Base-by-base conservation (phyloP, 2,797 vertebrate genomes). In the Myotis findleyi region DNA sequence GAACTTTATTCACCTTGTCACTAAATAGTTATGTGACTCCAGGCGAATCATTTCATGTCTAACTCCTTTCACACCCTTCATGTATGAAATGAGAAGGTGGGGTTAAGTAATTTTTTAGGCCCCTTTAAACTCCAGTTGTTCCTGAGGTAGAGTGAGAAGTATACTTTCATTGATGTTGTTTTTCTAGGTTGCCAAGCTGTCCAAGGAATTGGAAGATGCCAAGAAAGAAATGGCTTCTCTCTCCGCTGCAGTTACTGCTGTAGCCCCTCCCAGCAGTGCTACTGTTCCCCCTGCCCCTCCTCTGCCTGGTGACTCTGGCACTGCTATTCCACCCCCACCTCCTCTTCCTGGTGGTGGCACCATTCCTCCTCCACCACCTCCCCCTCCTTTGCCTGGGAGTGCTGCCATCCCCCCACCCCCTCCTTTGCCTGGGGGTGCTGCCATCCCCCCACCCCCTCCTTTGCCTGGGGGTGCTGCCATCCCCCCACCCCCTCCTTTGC, bases 151-250 rank as follows among this genome's bases (percentile, higher is more conserved):
- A 69, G 6, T 72, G 38, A 91, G 55, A 87, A 62, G 8, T 90
- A 47, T 85, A 62, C 5, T 87, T 53, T 49, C 85, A 1, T 76
- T 69, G 66, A 23, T 92, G 44, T n/a, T 75, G 66, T 95, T 93
- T 96, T 44, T 86, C 9, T 96, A 99, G 99, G 97, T 98, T 96
- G 98, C 99, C 83, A 98, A 98, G 89, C 96, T 99, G 55, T 98
- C 98, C 20, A 98, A 99, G 96, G 99, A 99, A 55, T 98, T 99
- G 84, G 98, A 99, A 97, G 99, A 99, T 89, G 98, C 98, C 72
- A 99, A 98, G 97, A 99, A 97, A 18, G 98, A 99, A 98, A 98
- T 99, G 97, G 98, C 96, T 97, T 95, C 96, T 79, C 76, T 96
- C 86, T 96, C 98, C 1, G 91, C 91, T 76, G 84, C 93, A 97